phyloP scores from a whole-genome alignment of 1,140 invertebrate species.

The Hirudo medicinalis region DNA sequence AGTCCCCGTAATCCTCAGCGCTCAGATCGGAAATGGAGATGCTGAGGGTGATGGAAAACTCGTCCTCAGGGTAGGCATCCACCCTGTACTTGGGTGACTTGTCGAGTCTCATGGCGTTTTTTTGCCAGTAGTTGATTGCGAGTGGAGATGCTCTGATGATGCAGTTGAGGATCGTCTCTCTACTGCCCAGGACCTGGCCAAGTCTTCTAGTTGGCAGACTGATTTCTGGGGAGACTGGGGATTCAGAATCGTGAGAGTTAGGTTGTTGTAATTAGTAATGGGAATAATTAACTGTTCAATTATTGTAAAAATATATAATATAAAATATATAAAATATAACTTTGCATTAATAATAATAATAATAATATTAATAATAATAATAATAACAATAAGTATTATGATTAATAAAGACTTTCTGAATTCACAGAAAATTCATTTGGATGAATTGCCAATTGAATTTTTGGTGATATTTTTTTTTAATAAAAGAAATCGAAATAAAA shows the following conservation, averaged over 20 bases:
- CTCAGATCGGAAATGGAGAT: constrained; percentile 65
- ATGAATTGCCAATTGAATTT: no score
- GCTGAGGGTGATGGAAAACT: constrained; percentile 70
- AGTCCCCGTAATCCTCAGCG: constrained; percentile 65
- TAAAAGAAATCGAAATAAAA: no score
- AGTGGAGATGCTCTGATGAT: constrained; percentile 76
- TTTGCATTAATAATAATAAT: no score
- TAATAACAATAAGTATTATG: no score
- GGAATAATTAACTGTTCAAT: no score
- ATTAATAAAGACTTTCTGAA: no score
- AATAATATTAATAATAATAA: no score
- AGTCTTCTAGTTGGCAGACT: constrained; percentile 28
- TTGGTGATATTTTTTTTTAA: no score
- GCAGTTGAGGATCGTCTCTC: constrained; percentile 56
- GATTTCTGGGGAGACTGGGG: constrained; percentile 35
- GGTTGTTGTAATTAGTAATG: no score
- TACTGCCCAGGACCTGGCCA: constrained; percentile 28
- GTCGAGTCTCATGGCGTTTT: constrained; percentile 56
- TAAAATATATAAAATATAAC: no score
- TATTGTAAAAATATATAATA: no score
- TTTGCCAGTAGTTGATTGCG: constrained; percentile 70
- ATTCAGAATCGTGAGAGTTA: neutral
- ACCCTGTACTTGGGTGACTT: constrained; percentile 58
- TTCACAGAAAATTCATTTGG: no score
- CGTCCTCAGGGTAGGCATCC: constrained; percentile 54